Evolutionary conservation across 2,797 vertebrate species (phyloP).

Genomic region (Hylomyscus alleni): DNA sequence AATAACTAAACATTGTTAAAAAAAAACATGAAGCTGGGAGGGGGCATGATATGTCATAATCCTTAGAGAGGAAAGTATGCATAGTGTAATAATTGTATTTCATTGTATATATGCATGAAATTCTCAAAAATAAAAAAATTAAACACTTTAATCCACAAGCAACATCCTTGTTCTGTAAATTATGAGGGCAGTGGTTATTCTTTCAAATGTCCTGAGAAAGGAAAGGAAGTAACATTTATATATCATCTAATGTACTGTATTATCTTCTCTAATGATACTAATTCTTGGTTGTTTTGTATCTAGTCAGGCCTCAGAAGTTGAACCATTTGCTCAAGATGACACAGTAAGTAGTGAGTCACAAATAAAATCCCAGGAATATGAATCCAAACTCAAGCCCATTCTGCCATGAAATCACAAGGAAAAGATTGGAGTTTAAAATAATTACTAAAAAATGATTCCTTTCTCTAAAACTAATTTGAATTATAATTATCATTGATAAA

Average conservation of each 20-base stretch:
- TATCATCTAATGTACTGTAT: background rate
- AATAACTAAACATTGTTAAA: background rate
- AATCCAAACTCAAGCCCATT: slow-evolving; percentile 23
- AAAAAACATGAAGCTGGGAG: background rate
- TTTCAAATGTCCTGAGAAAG: background rate
- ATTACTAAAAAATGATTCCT: slow-evolving; percentile 45
- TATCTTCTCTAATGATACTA: background rate
- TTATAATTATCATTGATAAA: slow-evolving; percentile 60
- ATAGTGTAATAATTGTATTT: background rate
- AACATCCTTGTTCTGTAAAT: background rate
- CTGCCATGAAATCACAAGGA: background rate
- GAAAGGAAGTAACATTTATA: background rate
- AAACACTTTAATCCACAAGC: background rate
- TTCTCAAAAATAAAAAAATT: background rate
- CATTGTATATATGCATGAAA: background rate
- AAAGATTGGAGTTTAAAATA: background rate
- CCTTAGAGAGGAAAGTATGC: background rate
- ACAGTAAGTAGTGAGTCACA: background rate
- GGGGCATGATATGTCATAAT: too few species aligned
- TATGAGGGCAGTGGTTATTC: background rate
- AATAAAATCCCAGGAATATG: slow-evolving; percentile 4
- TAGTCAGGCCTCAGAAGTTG: background rate
- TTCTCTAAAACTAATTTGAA: slow-evolving; percentile 62
- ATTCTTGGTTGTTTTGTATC: background rate
- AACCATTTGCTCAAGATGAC: background rate